These are phyloP conservation scores for Drosophila aff. DNA, from an alignment of 1,140 invertebrate genomes.

Conservation along the genomic window DNA sequence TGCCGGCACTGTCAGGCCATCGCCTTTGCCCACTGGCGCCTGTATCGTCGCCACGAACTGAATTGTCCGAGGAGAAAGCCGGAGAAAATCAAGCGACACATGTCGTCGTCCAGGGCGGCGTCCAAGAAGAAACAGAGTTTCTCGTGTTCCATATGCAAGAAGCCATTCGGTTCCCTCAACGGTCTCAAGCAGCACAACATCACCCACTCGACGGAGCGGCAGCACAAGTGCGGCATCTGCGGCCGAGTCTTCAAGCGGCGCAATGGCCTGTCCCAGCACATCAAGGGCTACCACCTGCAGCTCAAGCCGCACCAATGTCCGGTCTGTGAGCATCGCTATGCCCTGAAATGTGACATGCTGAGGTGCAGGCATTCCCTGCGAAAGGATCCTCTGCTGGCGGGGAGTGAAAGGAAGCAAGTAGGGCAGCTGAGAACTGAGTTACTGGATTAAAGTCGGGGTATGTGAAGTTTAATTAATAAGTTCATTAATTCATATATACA, in stretches of 20 bases:
- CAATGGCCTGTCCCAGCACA: conserved; percentile 78
- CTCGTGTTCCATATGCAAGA: conserved; percentile 61
- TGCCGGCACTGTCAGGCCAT: conserved; percentile 71
- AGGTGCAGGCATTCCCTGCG: conserved; percentile 76
- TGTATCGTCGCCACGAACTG: conserved; percentile 70
- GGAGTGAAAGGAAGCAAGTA: background rate
- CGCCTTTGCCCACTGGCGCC: conserved; percentile 76
- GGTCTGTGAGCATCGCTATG: conserved; percentile 76
- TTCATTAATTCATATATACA: background rate
- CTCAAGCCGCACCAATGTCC: conserved; percentile 77
- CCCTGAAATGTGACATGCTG: conserved; percentile 83
- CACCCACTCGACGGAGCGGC: conserved; percentile 71
- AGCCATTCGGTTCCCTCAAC: conserved; percentile 65
- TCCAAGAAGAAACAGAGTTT: conserved; percentile 34
- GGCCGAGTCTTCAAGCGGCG: conserved; percentile 75
- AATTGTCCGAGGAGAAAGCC: conserved; percentile 53
- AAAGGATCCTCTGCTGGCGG: conserved; percentile 7
- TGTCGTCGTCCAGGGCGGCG: background rate
- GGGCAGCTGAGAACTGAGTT: background rate
- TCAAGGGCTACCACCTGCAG: conserved; percentile 78
- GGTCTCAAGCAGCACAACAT: conserved; percentile 76
- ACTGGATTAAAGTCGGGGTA: background rate
- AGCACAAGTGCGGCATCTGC: conserved; percentile 76
- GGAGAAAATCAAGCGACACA: conserved; percentile 19
- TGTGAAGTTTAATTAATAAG: background rate